These are phyloP conservation scores for Semnornis frantzii DNA, from an alignment of 2,113 vertebrate genomes.

Conservation along the genomic window DNA sequence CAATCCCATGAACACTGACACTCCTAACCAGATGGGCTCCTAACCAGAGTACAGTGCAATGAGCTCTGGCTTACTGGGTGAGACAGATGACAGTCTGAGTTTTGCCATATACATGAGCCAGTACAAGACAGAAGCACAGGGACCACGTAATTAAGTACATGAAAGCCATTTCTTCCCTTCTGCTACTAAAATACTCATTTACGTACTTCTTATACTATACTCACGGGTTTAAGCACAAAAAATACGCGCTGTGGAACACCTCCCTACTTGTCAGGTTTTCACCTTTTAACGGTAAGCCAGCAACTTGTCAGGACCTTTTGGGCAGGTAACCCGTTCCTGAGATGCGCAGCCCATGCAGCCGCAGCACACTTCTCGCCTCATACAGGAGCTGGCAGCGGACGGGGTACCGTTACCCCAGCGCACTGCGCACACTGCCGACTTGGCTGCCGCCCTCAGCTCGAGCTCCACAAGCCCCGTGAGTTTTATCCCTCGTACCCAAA, in stretches of 20 bases:
- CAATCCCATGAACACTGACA: rapidly evolving
- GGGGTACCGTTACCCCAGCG: rapidly evolving
- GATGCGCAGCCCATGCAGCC: rapidly evolving
- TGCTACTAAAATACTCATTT: background rate
- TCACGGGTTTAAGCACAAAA: rapidly evolving
- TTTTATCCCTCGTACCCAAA: background rate
- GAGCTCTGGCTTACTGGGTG: rapidly evolving
- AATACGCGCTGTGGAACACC: rapidly evolving
- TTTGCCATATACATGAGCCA: rapidly evolving
- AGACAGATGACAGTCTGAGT: background rate
- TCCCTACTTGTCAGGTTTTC: background rate
- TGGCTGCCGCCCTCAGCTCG: background rate
- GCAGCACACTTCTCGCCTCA: rapidly evolving
- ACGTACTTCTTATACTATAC: rapidly evolving
- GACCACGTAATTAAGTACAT: rapidly evolving
- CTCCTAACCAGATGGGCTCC: rapidly evolving
- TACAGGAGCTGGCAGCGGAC: background rate
- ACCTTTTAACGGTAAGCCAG: background rate
- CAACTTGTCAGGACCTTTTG: rapidly evolving
- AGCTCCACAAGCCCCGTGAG: background rate
- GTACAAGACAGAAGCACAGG: background rate
- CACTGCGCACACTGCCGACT: rapidly evolving
- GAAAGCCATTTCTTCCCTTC: rapidly evolving
- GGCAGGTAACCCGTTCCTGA: rapidly evolving
- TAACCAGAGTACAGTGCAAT: rapidly evolving